Conservation (phyloP, 2,113 vertebrate genomes). For the Gambusia affinis region DNA sequence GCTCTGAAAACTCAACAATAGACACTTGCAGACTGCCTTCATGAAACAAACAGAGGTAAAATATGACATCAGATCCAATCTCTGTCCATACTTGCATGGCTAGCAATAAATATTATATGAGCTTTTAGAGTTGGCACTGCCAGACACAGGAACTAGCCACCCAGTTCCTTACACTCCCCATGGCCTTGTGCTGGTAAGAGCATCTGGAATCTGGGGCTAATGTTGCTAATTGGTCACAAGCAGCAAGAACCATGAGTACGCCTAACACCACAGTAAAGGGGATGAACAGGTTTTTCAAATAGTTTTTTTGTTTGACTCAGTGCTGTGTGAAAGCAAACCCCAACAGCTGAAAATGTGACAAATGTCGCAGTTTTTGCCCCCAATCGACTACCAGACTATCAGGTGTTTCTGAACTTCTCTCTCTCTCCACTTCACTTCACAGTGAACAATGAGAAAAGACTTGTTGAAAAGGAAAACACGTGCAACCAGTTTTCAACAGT, state of each 20-base stretch:
- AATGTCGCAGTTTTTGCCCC: too few relatives aligned
- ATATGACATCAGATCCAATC: not conserved
- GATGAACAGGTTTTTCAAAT: too few relatives aligned
- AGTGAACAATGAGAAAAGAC: not conserved
- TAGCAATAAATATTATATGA: conserved; percentile 1
- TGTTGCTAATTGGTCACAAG: not conserved
- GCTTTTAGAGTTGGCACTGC: not conserved
- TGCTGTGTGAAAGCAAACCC: too few relatives aligned
- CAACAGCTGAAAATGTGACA: too few relatives aligned
- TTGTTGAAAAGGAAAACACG: too few relatives aligned
- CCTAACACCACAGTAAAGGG: not conserved
- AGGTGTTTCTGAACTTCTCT: too few relatives aligned
- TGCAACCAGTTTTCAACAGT: not conserved
- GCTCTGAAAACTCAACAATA: conserved; percentile 4
- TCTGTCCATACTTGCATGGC: not conserved
- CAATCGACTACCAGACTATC: too few relatives aligned
- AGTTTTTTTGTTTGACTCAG: too few relatives aligned
- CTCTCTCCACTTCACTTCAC: not conserved
- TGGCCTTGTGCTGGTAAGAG: not conserved
- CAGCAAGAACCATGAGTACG: not conserved
- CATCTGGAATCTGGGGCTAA: not conserved
- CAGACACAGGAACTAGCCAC: not conserved
- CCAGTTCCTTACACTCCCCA: not conserved
- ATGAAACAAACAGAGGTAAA: not conserved
- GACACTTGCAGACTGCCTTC: conserved; percentile 2